Conservation (phyloP, 2,888 invertebrate species). For the Fragum whitleyi region DNA sequence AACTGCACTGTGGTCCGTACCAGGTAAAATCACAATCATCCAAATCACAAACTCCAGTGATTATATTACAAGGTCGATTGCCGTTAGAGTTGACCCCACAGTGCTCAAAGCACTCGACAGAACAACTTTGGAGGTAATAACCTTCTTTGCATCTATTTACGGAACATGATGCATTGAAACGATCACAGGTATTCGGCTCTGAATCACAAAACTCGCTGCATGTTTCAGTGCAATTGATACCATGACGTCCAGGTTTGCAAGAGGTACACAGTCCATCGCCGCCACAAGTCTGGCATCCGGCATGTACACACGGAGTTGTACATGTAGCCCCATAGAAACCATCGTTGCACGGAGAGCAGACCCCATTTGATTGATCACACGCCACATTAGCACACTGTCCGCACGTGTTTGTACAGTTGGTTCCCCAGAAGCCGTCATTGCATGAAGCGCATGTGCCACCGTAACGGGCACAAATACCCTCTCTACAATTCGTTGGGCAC, state of each 20-base stretch:
- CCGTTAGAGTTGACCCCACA: conserved; percentile 36
- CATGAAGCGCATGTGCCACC: conserved; percentile 33
- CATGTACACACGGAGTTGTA: conserved; percentile 30
- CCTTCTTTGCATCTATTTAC: conserved; percentile 33
- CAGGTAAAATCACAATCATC: conserved; percentile 38
- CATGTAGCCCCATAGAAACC: conserved; percentile 48
- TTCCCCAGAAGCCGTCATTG: conserved; percentile 42
- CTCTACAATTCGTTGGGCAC: conserved; percentile 32
- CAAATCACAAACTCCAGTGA: conserved; percentile 38
- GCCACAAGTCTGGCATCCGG: conserved; percentile 46
- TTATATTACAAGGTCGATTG: conserved; percentile 40
- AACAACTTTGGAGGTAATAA: conserved; percentile 40
- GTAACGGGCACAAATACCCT: conserved; percentile 42
- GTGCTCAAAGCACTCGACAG: conserved; percentile 21
- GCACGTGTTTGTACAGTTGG: conserved; percentile 28
- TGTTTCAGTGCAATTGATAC: conserved; percentile 30
- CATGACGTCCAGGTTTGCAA: conserved; percentile 44
- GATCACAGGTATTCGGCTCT: conserved; percentile 22
- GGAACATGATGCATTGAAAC: conserved; percentile 29
- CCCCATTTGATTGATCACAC: conserved; percentile 41
- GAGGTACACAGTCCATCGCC: conserved; percentile 39
- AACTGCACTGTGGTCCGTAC: conserved; percentile 50
- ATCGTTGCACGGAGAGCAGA: conserved; percentile 43
- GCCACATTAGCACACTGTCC: conserved; percentile 40
- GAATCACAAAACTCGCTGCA: conserved; percentile 49